Evolutionary conservation across 2,797 vertebrate genomes (phyloP), one percentile per base, ranked within the genome.

Genomic region (Poecilia picta): DNA sequence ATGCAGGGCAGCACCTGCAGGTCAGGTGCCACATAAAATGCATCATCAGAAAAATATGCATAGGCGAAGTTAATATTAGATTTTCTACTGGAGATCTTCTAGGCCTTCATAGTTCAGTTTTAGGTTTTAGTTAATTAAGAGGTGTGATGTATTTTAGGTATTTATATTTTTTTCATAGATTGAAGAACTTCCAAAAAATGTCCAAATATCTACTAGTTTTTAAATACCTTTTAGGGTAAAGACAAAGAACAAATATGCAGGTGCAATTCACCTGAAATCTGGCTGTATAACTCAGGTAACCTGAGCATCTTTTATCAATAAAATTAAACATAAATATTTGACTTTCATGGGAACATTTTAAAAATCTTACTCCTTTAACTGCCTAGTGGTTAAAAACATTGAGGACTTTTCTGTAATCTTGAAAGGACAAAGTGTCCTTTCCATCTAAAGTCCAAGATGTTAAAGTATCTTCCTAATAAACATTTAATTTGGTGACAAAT

Each of bases 1-100:
- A 70, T 79, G 74, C 18, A 28, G 72, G 3, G 20, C 73, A 81
- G 72, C 79, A 90, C 86, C 92, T 92, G 86, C 82, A 72, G 75
- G 77, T 85, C 85, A 91, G 87, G 83, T 85, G 88, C 80, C 74
- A 72, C 33, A 49, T 53, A 1, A 41, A 36, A 33, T 66, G 45
- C 36, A 25, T 47, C 80, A 20, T 45, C 45, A 75, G 66, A 33
- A 72, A 11, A 16, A 76, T 13, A n/a, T 51, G 16, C 47, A 16
- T 75, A 2, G 70, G 20, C 1, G 18, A 3, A 25, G 39, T 33
- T 81, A 85, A 73, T 20, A 25, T 0, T 33, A 28, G 5, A 36
- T 73, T 1, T 80, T 5, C 43, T 16, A 72, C 53, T 3, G 16
- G 25, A 75, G 25, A 59, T 74, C 51, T 71, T 68, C 4, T 45